Base-by-base conservation (phyloP, 2,797 vertebrate genomes). In the Pipistrellus pygmaeus region DNA sequence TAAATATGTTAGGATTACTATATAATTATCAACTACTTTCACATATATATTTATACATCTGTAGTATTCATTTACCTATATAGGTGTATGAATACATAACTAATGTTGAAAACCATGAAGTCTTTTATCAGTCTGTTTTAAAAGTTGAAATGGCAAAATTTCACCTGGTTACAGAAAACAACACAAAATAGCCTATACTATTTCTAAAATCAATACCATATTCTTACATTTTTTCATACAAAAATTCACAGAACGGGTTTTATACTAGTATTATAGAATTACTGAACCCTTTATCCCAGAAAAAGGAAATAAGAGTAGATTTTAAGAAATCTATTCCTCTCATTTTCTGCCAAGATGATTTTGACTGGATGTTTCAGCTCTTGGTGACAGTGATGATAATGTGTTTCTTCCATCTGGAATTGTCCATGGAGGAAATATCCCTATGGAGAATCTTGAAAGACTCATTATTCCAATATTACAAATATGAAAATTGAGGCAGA, bases 401-500 rank as follows among this genome's bases (percentile, higher is more conserved):
- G 66, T 81, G 62, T 91, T 91, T 95, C 55, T 86, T 92, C 89
- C 93, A 93, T 92, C 88, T 94, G 94, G 72, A 75, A 78, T 92
- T 88, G 64, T 96, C 89, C 10, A n/a, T 18, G 64, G 76, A 95
- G 90, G 93, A 96, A 96, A 86, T 90, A 64, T 83, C 89, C 53
- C 89, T 76, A 27, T 44, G 57, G 71, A 82, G 48, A 95, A 71
- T 95, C 32, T 91, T 72, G 60, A 91, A 94, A 90, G 84, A 3
- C 64, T 95, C 53, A 91, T 95, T 96, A 92, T 96, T 86, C 53
- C 85, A 71, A 68, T 88, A 88, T 55, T 92, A 91, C 91, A 95
- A 96, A 96, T 97, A 95, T 62, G 83, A 94, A 96, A 96, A 96
- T 95, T 95, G 94, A 92, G 41, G 85, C 62, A 94, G 71, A 95